Evolutionary conservation across 2,797 vertebrate species (phyloP), one percentile per base, ranked within the genome.

Genomic region (Chelon auratus): DNA sequence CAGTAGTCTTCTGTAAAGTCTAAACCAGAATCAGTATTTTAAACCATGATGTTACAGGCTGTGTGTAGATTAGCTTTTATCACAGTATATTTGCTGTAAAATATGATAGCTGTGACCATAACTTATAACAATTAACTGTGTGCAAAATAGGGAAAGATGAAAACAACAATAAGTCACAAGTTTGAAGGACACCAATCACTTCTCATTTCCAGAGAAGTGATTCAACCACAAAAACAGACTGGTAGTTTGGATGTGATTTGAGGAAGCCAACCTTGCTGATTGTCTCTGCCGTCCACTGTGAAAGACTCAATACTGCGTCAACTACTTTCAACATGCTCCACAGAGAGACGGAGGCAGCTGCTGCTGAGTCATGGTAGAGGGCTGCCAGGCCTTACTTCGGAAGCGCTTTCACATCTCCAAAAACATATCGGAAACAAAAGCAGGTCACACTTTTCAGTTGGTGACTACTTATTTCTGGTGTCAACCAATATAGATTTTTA

Each of bases 281-380:
- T 42, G 12, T 42, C 4, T 14, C 5, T 3, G 43, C 45, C n/a
- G n/a, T 40, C 39, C 12, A 3, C 3, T n/a, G 3, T 10, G 1
- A 14, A 63, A 3, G 0, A 22, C 45, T 51, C 51, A 40, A 39
- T 12, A 37, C 4, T 1, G 63, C 5, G 9, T 39, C 50, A 26
- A 0, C 43, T 24, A 18, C 30, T 61, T 58, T 78, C 17, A 62
- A 50, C 11, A 55, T 3, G 4, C 45, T 9, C 17, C 17, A n/a
- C 45, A 18, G n/a, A 17, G n/a, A 47, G 17, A n/a, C 0, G 20
- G 12, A 10, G 8, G 11, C 36, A 11, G 30, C 0, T 14, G 9
- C 14, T 54, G 72, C 62, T 57, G 76, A 85, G 39, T 89, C 81
- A 87, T 20, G 39, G 26, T 55, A 24, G 7, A 43, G 11, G 0